Percentiles rank a stretch among this genome's conserved stretches.
phyloP scores from a whole-genome alignment of 2,888 invertebrate genomes.

The Craniophora ligustri region DNA sequence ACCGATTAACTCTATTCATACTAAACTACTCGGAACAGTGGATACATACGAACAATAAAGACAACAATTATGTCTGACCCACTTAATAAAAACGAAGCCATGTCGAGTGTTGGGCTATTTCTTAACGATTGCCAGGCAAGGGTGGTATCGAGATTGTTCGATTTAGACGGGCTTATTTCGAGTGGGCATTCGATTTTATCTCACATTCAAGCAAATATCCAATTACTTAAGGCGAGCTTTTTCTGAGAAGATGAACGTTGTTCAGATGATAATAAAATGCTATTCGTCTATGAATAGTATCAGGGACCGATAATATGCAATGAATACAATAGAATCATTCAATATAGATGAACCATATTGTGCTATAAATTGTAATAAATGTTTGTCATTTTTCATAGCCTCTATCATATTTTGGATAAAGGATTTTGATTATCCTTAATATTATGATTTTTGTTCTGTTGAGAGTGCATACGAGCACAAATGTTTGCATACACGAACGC shows the following conservation, averaged over 20 bases:
- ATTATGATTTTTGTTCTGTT: no score
- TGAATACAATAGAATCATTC: background rate
- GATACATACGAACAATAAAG: conserved; percentile 18
- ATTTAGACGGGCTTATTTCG: conserved; percentile 65
- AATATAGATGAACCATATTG: background rate
- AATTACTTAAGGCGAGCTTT: conserved; percentile 76
- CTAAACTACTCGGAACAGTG: conserved; percentile 2
- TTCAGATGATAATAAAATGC: conserved; percentile 64
- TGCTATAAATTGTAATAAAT: no score
- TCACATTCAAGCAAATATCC: conserved; percentile 74
- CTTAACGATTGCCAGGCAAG: conserved; percentile 50
- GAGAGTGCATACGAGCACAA: no score
- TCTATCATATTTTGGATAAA: no score
- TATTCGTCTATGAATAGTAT: conserved; percentile 29
- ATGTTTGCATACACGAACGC: no score
- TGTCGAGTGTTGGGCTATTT: conserved; percentile 43
- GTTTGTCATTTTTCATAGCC: no score
- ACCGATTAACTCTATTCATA: conserved; percentile 7
- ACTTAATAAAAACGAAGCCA: conserved; percentile 53
- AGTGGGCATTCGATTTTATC: conserved; percentile 71
- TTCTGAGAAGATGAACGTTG: conserved; percentile 60
- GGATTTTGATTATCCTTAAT: no score
- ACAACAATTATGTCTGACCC: conserved; percentile 43
- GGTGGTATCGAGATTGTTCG: conserved; percentile 58
- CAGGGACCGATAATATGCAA: conserved; percentile 27